Conservation (phyloP, 2,888 invertebrate genomes). For the Rhagophthalmus giganteus region DNA sequence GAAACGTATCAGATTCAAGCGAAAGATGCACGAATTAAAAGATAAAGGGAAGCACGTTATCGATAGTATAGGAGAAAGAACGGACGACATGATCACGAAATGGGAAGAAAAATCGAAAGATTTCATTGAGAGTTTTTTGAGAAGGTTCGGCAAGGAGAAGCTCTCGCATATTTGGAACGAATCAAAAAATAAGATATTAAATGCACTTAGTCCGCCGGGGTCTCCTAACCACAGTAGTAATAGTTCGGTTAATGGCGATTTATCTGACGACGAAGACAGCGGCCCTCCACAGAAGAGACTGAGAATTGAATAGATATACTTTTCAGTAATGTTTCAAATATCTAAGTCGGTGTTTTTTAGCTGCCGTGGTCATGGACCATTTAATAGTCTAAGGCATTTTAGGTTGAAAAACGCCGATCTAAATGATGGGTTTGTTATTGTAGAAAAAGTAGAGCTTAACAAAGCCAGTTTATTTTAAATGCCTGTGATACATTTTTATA, state of each 20-base stretch:
- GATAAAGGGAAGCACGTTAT: conserved; percentile 88
- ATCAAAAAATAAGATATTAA: conserved; percentile 83
- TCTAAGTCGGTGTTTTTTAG: no score
- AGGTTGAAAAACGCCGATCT: no score
- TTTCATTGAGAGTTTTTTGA: conserved; percentile 90
- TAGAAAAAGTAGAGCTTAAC: no score
- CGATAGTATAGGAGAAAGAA: conserved; percentile 83
- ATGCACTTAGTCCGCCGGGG: conserved; percentile 88
- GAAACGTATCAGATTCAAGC: conserved; percentile 92
- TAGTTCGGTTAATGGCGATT: conserved; percentile 47
- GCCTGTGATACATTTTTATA: no score
- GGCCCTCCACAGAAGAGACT: conserved; percentile 51
- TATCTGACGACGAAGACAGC: conserved; percentile 47
- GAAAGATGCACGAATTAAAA: conserved; percentile 93
- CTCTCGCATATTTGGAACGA: conserved; percentile 86
- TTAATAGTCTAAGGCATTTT: no score
- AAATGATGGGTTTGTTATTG: no score
- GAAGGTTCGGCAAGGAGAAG: conserved; percentile 86
- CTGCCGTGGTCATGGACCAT: no score
- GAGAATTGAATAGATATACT: conserved; percentile 1
- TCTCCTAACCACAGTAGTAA: conserved; percentile 63
- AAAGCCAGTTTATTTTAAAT: no score
- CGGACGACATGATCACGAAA: conserved; percentile 85
- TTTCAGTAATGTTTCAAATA: no score
- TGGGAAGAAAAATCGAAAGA: conserved; percentile 98